Evolutionary conservation across 2,888 invertebrate species (phyloP), one percentile per base, ranked within the genome.

Genomic region (Drosophila vallismaia): DNA sequence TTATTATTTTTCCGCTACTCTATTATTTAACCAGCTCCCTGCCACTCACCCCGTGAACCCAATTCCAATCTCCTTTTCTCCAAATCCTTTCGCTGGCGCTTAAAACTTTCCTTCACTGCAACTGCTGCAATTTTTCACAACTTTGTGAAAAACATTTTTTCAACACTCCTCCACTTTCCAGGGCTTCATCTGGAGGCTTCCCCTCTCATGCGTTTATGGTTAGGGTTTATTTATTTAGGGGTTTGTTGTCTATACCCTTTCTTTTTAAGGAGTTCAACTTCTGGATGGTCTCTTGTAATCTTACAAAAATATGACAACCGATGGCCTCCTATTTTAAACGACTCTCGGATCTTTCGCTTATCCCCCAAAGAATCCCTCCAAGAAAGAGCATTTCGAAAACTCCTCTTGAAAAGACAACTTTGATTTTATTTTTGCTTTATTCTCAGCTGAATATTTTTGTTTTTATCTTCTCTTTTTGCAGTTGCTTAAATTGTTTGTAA

Each of bases 31-130:
- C 67, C 66, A 24, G 49, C 29, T 1, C 40, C 14, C 53, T 19
- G 12, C 26, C 24, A 7, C 26, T n/a, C 24, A n/a, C 24, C 24
- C 12, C 4, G 8, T 10, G 4, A 14, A 40, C 29, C 40, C 44
- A 19, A 12, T 40, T 38, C 45, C 45, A 38, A 33, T 36, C 29
- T 45, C 55, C 55, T 46, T 26, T 38, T 4, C 44, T 48, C 44
- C 53, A 85, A 70, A 70, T 70, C 72, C 72, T 45, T 54, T 71
- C 48, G 44, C 54, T 33, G 58, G 64, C 63, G 78, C 83, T 83
- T 82, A 85, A 84, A 84, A 84, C 86, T 84, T 64, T 84, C 88
- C 74, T 79, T 84, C 86, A 83, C 76, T 86, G 86, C 84, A 83
- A 86, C 80, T 78, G 70, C 84, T 67, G 79, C 81, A 73, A 79